Conservation (phyloP, 2,888 invertebrate genomes). For the Phalera bucephala region DNA sequence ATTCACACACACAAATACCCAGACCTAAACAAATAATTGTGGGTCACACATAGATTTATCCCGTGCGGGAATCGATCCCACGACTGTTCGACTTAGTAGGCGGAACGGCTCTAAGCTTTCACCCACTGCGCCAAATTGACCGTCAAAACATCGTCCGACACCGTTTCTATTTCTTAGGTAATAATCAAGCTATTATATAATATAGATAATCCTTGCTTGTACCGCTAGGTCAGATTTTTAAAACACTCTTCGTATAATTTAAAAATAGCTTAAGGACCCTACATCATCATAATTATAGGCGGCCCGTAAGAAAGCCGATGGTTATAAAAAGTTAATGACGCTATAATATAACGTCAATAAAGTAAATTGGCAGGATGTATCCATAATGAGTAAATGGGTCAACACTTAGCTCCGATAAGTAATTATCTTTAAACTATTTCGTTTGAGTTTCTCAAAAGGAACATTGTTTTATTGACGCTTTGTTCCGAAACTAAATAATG, state of each 20-base stretch:
- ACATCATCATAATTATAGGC: conserved; percentile 74
- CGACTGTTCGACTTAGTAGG: too few species aligned
- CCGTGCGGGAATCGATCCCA: too few species aligned
- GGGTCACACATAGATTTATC: too few species aligned
- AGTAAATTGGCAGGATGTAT: conserved; percentile 78
- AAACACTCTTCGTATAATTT: conserved; percentile 65
- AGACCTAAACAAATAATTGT: too few species aligned
- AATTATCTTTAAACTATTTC: not conserved
- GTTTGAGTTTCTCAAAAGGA: conserved; percentile 15
- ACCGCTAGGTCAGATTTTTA: conserved; percentile 64
- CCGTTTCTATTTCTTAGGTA: too few species aligned
- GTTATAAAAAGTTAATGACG: conserved; percentile 75
- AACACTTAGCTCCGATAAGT: conserved; percentile 46
- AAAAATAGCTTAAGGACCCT: conserved; percentile 72
- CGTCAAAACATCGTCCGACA: too few species aligned
- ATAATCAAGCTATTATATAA: conserved; percentile 60
- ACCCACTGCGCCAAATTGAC: too few species aligned
- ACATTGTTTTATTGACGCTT: conserved; percentile 16
- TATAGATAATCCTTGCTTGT: conserved; percentile 54
- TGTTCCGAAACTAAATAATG: conserved; percentile 43
- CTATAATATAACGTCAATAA: conserved; percentile 76
- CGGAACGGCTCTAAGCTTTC: too few species aligned
- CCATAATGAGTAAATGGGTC: conserved; percentile 68
- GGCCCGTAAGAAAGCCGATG: conserved; percentile 60
- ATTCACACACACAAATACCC: too few species aligned